A percentile compares a stretch with the other conserved stretches of the same genome.
Evolutionary conservation across 2,113 vertebrate species (phyloP).

Genomic region (Callopanchax toddi): DNA sequence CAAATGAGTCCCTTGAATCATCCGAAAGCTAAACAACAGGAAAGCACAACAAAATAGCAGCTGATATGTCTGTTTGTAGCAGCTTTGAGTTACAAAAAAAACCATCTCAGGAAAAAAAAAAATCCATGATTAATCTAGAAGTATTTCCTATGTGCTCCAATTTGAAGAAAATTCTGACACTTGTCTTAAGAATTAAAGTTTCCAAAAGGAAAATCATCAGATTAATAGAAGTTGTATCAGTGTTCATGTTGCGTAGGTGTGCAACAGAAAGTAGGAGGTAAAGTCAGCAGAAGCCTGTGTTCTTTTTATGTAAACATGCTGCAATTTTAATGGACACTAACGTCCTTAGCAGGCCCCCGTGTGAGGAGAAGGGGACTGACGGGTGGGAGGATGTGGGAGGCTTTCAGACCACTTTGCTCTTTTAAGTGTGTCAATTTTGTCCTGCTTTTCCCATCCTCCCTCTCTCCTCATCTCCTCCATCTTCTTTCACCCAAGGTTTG

Average conservation of each 20-base stretch:
- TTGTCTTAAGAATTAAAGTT: conserved; percentile 2
- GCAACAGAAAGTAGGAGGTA: conserved; percentile 37
- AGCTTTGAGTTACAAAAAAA: conserved; percentile 13
- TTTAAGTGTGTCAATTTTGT: conserved; percentile 63
- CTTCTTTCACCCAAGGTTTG: conserved; percentile 63
- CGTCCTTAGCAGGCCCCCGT: conserved; percentile 45
- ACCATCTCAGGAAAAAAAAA: conserved; percentile 25
- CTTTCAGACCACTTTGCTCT: conserved; percentile 69
- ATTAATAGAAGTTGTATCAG: conserved; percentile 1
- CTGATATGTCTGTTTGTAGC: conserved; percentile 3
- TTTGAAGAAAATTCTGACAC: not conserved
- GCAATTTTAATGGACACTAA: conserved; percentile 68
- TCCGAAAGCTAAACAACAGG: conserved; percentile 51
- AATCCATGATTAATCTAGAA: conserved; percentile 7
- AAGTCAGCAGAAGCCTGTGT: conserved; percentile 32
- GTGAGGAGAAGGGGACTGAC: conserved; percentile 23
- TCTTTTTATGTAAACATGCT: conserved; percentile 67
- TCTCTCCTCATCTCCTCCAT: conserved; percentile 55
- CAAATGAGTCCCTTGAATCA: conserved; percentile 57
- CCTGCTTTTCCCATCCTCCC: conserved; percentile 46
- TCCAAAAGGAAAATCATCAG: conserved; percentile 21
- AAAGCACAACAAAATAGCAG: conserved; percentile 16
- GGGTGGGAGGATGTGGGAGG: conserved; percentile 40
- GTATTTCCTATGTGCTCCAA: conserved; percentile 6
- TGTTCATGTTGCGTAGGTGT: conserved; percentile 31